These are phyloP conservation scores for Nycticryphes semicollaris DNA, from an alignment of 2,113 vertebrate genomes.

Conservation along the genomic window DNA sequence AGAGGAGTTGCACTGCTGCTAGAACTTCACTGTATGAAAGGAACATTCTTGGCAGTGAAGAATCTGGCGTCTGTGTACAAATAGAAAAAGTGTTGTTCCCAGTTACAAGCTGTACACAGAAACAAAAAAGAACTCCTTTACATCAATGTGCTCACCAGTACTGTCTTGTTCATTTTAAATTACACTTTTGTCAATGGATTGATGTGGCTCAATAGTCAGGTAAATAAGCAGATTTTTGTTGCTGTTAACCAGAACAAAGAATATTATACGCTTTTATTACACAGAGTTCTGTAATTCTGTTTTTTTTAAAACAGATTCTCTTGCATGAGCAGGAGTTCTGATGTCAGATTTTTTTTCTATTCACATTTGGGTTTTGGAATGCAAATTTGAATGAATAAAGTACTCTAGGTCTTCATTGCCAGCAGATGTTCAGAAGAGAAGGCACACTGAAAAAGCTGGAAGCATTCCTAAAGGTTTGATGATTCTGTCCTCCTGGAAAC, in stretches of 20 bases:
- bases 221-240: not conserved
- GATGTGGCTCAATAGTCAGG: not conserved
- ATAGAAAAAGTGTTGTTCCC: not conserved
- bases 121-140: slow-evolving; percentile 2
- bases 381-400: slow-evolving; percentile 9
- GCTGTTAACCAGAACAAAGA: not conserved
- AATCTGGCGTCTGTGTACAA: slow-evolving; percentile 12
- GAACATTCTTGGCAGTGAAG: slow-evolving; percentile 10
- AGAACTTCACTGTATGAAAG: slow-evolving; percentile 16
- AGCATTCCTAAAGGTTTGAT: not conserved
- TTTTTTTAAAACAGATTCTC: not conserved
- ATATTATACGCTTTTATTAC: not conserved
- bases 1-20: not conserved
- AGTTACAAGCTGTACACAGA: not conserved
- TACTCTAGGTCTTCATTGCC: not conserved
- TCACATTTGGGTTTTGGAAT: slow-evolving; percentile 20
- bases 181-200: not conserved
- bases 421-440: slow-evolving; percentile 34
- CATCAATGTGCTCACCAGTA: not conserved
- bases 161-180: not conserved
- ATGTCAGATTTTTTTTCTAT: not conserved
- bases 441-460: not conserved
- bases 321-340: not conserved
- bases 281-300: not conserved
- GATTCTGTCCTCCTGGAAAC: not conserved